Conservation (phyloP, 2,113 vertebrate genomes). For the Hyla sarda region DNA sequence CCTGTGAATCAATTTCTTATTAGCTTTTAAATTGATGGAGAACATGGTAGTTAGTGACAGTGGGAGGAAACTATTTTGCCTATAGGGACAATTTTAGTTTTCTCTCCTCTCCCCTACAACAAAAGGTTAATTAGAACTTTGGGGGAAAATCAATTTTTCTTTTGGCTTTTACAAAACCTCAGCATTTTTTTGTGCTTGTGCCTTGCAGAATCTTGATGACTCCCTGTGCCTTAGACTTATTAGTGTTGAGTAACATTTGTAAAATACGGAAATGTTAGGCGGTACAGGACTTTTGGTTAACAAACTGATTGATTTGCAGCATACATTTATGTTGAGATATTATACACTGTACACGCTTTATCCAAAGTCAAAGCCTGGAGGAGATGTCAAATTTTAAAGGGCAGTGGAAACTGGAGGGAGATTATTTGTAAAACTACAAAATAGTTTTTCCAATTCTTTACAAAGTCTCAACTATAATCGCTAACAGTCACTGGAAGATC, state of each 20-base stretch:
- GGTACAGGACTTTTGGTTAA: neutral
- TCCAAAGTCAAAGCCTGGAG: neutral
- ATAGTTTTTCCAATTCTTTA: neutral
- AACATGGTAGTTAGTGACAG: neutral
- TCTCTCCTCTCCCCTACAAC: slow-evolving; percentile 12
- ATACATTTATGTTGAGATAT: neutral
- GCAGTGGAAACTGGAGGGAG: neutral
- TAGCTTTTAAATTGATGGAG: neutral
- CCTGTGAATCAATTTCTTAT: slow-evolving; percentile 33
- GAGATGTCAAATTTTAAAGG: neutral
- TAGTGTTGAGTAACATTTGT: slow-evolving; percentile 27
- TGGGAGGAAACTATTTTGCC: slow-evolving; percentile 20
- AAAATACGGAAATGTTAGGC: neutral
- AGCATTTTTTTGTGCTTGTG: slow-evolving; percentile 48
- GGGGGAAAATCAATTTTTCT: slow-evolving; percentile 52
- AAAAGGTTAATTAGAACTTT: slow-evolving; percentile 54
- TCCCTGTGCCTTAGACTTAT: slow-evolving; percentile 33
- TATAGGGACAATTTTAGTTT: slow-evolving; percentile 37
- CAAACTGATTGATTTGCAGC: slow-evolving; percentile 15
- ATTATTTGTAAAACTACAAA: neutral
- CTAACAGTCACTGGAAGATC: neutral
- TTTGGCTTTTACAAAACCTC: slow-evolving; percentile 35
- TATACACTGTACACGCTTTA: neutral
- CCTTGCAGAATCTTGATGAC: slow-evolving; percentile 39
- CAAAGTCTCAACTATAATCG: neutral